Base-by-base conservation (phyloP, 2,888 invertebrate genomes). In the Uropetala carovei region DNA sequence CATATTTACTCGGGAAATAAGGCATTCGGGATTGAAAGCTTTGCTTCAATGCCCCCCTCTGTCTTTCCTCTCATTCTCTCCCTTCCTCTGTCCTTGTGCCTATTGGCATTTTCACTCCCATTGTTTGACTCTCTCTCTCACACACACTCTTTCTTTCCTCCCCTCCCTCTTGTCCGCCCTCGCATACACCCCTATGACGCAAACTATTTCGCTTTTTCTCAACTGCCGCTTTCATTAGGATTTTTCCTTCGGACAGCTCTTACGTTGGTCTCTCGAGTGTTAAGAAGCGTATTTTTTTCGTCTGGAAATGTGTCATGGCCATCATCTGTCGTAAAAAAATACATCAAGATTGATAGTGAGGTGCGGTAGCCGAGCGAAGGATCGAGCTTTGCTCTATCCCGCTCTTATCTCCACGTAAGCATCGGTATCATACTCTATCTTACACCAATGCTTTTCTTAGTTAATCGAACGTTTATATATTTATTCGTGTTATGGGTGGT, bases 231-330 rank as follows among this genome's bases (percentile, higher is more conserved):
- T 64, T 89, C 89, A 64, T 89, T 68, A 89, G 18, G 68, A 89
- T 89, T 89, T 86, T 64, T 68, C 64, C 56, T 89, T 58, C 64
- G 89, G 64, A 68, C 64, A 43, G 18, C 89, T 89, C 86, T 86
- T 60, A 59, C 85, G 18, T 86, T 27, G 27, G 3, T 27, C 59
- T 60, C 89, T 89, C 89, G 18, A 56, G 83, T 13, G 18, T 83
- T 83, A n/a, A 83, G 16, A 64, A 60, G 89, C 64, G 30, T 89
- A n/a, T n/a, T 60, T 75, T 43, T 30, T n/a, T 43, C 64, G 11
- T 43, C 43, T 64, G 64, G 64, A 89, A 89, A 89, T 89, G 89
- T 89, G 89, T 89, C 89, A 89, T 18, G 89, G 89, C 68, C 89
- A 89, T 60, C 89, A 16, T 86, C 22, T 59, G 60, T 83, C 86